Evolutionary conservation across 1,140 invertebrate genomes (phyloP).

Genomic region (Metaphire vulgaris): DNA sequence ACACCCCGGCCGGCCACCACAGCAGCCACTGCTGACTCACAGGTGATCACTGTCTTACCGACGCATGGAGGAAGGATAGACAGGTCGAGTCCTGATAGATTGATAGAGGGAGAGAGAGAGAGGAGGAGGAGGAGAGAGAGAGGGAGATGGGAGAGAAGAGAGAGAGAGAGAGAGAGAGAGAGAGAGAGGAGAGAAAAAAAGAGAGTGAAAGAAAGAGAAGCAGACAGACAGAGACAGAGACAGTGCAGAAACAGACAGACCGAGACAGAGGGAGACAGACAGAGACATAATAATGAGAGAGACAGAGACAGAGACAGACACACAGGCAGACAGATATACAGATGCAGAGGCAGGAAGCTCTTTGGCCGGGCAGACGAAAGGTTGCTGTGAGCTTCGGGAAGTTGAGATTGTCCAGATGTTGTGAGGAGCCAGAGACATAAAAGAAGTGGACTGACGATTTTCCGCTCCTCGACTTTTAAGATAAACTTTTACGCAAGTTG

Average conservation of each 20-base stretch:
- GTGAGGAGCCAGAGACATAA: too few species aligned
- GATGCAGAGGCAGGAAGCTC: conserved; percentile 28
- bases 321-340: conserved; percentile 29
- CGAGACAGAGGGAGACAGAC: conserved; percentile 44
- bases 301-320: conserved; percentile 32
- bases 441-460: too few species aligned
- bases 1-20: neutral
- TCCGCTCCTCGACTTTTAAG: too few species aligned
- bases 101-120: neutral
- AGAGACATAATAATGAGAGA: conserved; percentile 31
- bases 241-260: conserved; percentile 34
- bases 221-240: conserved; percentile 16
- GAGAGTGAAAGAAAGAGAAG: conserved; percentile 34
- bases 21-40: neutral
- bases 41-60: neutral
- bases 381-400: too few species aligned
- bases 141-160: neutral
- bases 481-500: too few species aligned
- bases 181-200: conserved; percentile 39
- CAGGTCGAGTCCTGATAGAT: neutral
- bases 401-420: too few species aligned
- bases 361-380: too few species aligned
- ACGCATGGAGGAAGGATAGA: neutral
- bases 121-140: conserved; percentile 5
- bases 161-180: conserved; percentile 23